Conservation (phyloP, 2,888 invertebrate genomes). For the Chymomyza caudatula region DNA sequence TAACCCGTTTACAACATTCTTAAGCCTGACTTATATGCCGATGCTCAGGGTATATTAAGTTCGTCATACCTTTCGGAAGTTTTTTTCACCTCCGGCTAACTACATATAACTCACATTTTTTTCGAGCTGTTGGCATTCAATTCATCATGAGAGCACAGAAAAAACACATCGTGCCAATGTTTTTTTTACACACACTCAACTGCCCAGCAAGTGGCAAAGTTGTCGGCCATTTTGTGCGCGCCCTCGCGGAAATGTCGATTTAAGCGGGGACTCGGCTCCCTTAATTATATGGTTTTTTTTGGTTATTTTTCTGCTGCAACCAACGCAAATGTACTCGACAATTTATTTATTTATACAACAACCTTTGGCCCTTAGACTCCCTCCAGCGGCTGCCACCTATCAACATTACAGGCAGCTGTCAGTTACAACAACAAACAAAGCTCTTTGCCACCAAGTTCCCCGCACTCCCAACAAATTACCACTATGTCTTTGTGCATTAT, state of each 20-base stretch:
- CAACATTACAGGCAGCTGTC: slow-evolving; percentile 1
- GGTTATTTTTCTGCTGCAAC: background rate
- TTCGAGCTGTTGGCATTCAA: background rate
- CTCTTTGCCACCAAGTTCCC: slow-evolving; percentile 26
- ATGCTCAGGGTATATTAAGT: too few species aligned
- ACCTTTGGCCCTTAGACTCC: slow-evolving; percentile 35
- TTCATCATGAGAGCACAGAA: background rate
- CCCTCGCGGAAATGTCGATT: slow-evolving; percentile 29
- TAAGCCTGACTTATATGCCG: too few species aligned
- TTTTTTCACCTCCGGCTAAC: background rate
- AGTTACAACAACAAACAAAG: background rate
- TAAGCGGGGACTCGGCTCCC: slow-evolving; percentile 20
- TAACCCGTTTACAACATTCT: too few species aligned
- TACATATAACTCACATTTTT: background rate
- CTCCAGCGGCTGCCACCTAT: slow-evolving; percentile 10
- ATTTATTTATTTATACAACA: slow-evolving; percentile 20
- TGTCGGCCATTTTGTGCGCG: slow-evolving; percentile 1
- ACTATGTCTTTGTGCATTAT: slow-evolving; percentile 47
- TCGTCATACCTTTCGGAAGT: background rate
- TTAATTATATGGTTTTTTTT: slow-evolving; percentile 32
- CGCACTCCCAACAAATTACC: slow-evolving; percentile 34
- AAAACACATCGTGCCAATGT: background rate
- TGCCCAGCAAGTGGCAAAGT: slow-evolving; percentile 2
- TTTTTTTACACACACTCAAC: background rate
- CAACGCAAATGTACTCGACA: slow-evolving; percentile 16